A percentile compares a stretch with the other conserved stretches of the same genome.
These are phyloP conservation scores for Leptopilina drosophilae DNA, from an alignment of 2,888 invertebrate species.

Conservation along the genomic window DNA sequence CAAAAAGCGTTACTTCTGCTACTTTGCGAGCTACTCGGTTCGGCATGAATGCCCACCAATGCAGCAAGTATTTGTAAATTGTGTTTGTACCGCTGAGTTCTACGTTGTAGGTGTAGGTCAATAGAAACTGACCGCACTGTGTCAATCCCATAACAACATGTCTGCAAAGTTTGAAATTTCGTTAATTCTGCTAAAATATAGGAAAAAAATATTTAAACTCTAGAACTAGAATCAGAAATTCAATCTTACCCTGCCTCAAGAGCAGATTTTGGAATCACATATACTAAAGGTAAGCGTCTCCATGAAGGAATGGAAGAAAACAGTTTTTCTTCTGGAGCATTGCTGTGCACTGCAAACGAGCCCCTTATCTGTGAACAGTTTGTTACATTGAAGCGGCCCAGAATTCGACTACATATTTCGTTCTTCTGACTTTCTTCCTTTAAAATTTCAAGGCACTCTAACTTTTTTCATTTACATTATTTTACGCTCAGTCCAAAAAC, in stretches of 20 bases:
- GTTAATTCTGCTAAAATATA: too few species aligned
- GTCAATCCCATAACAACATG: conserved; percentile 91
- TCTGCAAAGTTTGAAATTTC: conserved; percentile 2
- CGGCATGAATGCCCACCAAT: conserved; percentile 83
- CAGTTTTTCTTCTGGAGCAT: conserved; percentile 74
- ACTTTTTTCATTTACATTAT: too few species aligned
- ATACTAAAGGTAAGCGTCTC: conserved; percentile 70
- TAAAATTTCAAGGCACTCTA: too few species aligned
- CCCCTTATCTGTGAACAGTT: conserved; percentile 69
- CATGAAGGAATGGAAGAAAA: conserved; percentile 73
- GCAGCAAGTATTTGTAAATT: conserved; percentile 81
- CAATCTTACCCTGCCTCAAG: conserved; percentile 72
- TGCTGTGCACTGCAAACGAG: conserved; percentile 70
- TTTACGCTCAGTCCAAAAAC: too few species aligned
- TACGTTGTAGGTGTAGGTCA: conserved; percentile 86
- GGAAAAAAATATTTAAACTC: too few species aligned
- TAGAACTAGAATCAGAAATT: neutral
- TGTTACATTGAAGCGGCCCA: neutral
- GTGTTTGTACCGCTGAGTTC: conserved; percentile 64
- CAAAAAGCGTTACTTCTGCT: conserved; percentile 81
- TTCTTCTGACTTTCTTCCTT: too few species aligned
- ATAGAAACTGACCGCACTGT: conserved; percentile 94
- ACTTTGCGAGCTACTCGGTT: conserved; percentile 79
- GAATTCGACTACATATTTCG: too few species aligned
- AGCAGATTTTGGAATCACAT: conserved; percentile 74